Evolutionary conservation across 2,888 invertebrate genomes (phyloP), one percentile per base, ranked within the genome.

Genomic region (Trachelus troglodyta): DNA sequence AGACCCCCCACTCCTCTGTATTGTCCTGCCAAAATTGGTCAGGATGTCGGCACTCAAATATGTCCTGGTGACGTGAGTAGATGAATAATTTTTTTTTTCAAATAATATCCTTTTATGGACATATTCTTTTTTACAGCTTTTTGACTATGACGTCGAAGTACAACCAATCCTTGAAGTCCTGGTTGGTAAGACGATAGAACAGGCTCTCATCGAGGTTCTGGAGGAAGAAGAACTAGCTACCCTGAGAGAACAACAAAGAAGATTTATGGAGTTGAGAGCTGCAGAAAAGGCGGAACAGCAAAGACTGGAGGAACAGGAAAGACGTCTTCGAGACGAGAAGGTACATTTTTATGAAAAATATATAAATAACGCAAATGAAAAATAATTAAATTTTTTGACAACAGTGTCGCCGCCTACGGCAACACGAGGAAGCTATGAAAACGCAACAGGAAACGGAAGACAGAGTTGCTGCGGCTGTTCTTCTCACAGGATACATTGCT

Each of bases 101-200:
- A 77, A n/a, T 12, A 31, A 68, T 37, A 35, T 68, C 23, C 30
- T 75, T 69, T 33, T 78, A 30, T 76, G 1, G 2, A 74, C 23
- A 35, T 74, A 23, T 23, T 1, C 9, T 71, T 71, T 83, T 56
- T 81, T 83, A 23, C 89, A 95, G 96, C 92, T 98, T 78, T 98
- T 97, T 92, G 96, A 98, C 93, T 98, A 97, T 92, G 98, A 98
- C 92, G 92, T 95, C 88, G 98, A 98, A 92, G 97, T 98, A 77
- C 95, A 96, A 90, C 97, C 98, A 2, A 95, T 98, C 82, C 93
- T 98, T 81, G 98, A 98, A 92, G 95, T 96, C 75, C 93, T 98
- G 81, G 96, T 98, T 73, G 97, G 97, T 76, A 97, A 97, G 92
- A 97, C 97, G 80, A 93, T 97, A 80, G 97, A 98, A 91, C 97